Conservation (phyloP, 2,888 invertebrate genomes). For the Escarpia spicata region DNA sequence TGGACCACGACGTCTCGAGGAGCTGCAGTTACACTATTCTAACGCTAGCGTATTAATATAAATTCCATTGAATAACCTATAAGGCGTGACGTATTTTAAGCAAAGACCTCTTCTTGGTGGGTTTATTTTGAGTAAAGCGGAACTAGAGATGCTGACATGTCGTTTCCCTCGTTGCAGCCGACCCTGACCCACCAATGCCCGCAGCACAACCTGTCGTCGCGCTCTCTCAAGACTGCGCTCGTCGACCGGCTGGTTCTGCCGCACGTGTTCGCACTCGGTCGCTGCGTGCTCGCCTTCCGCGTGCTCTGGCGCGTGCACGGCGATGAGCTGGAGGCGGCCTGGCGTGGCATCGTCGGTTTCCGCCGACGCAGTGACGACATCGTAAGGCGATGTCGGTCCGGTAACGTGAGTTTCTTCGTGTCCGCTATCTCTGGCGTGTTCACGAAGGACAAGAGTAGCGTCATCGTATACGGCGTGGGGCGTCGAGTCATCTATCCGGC, state of each 20-base stretch:
- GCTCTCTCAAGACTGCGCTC: neutral
- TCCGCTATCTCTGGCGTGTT: neutral
- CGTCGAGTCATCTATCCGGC: neutral
- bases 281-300: neutral
- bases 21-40: no score
- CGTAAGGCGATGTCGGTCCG: neutral
- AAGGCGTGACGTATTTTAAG: neutral
- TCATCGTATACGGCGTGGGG: neutral
- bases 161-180: constrained; percentile 6
- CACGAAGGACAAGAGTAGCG: constrained; percentile 12
- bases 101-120: no score
- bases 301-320: neutral
- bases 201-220: neutral
- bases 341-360: neutral
- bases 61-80: neutral
- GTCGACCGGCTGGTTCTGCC: neutral
- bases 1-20: no score
- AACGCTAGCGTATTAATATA: no score
- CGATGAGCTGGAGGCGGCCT: neutral
- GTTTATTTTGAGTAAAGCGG: neutral
- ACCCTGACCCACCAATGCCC: neutral
- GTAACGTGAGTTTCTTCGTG: neutral
- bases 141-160: neutral
- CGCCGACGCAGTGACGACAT: neutral
- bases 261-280: neutral